phyloP scores from a whole-genome alignment of 2,797 vertebrate species.

The Staurois parvus region DNA sequence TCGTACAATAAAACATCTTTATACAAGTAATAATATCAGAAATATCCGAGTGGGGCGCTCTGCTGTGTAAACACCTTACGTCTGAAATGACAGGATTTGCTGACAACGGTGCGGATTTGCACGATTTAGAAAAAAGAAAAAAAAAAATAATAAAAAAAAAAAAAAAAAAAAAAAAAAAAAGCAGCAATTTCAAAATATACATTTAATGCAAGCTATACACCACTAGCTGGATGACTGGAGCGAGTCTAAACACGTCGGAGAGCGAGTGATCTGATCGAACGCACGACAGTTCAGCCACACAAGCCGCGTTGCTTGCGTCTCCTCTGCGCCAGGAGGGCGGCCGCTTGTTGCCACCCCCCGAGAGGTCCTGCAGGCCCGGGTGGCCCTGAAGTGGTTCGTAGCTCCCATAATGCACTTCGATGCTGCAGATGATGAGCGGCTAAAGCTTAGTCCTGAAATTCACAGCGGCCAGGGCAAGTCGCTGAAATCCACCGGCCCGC shows the following conservation, averaged over 20 bases:
- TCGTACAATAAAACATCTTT: conserved; percentile 96
- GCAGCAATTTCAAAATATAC: conserved; percentile 83
- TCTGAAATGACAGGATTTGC: conserved; percentile 84
- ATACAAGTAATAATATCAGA: conserved; percentile 93
- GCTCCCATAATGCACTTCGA: conserved; percentile 80
- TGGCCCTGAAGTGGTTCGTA: conserved; percentile 66
- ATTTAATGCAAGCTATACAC: conserved; percentile 81
- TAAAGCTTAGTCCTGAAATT: conserved; percentile 67
- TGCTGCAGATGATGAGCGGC: conserved; percentile 62
- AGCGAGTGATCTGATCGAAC: neutral
- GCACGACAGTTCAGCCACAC: neutral
- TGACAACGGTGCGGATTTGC: conserved; percentile 77
- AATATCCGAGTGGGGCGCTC: conserved; percentile 86
- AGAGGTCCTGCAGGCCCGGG: neutral
- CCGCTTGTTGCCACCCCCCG: neutral
- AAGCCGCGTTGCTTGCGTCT: too few relatives aligned
- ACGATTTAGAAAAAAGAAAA: too few relatives aligned
- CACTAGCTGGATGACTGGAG: conserved; percentile 75
- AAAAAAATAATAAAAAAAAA: too few relatives aligned
- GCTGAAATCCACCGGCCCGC: conserved; percentile 97
- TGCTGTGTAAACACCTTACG: conserved; percentile 91
- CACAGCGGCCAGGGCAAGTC: conserved; percentile 98
- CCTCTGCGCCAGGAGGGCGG: too few relatives aligned
- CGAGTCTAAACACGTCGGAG: conserved; percentile 28
- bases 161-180: conserved; percentile 74